Evolutionary conservation across 2,888 invertebrate genomes (phyloP).

Genomic region (Apantesis nais): DNA sequence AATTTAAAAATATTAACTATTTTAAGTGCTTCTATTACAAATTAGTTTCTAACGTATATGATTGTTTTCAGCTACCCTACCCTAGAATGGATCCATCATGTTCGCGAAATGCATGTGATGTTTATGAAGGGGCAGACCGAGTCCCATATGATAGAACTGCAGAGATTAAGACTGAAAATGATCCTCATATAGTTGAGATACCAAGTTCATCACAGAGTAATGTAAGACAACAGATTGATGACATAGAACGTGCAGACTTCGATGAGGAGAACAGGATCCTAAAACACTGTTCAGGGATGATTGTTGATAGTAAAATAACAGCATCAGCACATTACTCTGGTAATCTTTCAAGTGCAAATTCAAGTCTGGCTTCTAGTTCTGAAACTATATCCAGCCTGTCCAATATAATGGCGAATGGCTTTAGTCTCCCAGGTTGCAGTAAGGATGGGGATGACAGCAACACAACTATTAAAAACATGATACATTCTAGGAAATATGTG

Average conservation of each 20-base stretch:
- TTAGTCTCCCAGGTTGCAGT: constrained; percentile 75
- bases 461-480: constrained; percentile 74
- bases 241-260: constrained; percentile 78
- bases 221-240: constrained; percentile 70
- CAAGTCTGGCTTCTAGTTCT: constrained; percentile 74
- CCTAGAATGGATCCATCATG: constrained; percentile 80
- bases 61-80: constrained; percentile 44
- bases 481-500: constrained; percentile 60
- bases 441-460: constrained; percentile 74
- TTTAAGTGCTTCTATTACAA: too few relatives aligned
- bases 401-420: constrained; percentile 64
- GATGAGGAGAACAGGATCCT: constrained; percentile 79
- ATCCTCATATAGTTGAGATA: constrained; percentile 56
- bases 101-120: constrained; percentile 69
- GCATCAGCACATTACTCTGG: constrained; percentile 64
- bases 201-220: constrained; percentile 53
- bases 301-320: constrained; percentile 70
- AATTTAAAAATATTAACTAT: too few relatives aligned
- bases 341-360: constrained; percentile 70
- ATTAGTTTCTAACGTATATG: not conserved
- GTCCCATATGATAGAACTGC: constrained; percentile 60
- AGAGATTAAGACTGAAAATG: constrained; percentile 75
- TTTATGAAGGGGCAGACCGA: constrained; percentile 63
- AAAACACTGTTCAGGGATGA: constrained; percentile 74
- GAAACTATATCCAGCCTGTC: constrained; percentile 75